Evolutionary conservation across 2,113 vertebrate genomes (phyloP), one percentile per base, ranked within the genome.

Genomic region (Hassar affinis): DNA sequence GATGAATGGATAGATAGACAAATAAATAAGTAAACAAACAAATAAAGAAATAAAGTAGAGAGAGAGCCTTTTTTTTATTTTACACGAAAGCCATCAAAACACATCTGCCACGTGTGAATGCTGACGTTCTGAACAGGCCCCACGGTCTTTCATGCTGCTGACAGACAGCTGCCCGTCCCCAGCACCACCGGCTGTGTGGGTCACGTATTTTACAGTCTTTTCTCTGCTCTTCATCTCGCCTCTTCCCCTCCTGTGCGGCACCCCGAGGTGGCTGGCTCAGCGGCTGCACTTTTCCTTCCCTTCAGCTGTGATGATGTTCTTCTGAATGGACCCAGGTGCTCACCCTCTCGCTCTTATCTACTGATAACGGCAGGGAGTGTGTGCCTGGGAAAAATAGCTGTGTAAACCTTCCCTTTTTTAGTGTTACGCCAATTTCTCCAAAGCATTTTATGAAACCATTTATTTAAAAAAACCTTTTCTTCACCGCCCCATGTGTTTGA

Each of bases 251-350:
- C n/a, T 6, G 72, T 33, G 85, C 80, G 89, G 87, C 90, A 71
- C 88, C 91, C 86, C 49, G 81, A 87, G 89, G 91, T 91, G 89
- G 78, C 88, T 90, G 89, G 87, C 49, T 18, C 47, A 18, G 27
- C 8, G 27, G 25, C 47, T 15, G 27, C 27, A 30, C 27, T 52
- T 54, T 54, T 18, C 30, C 51, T 89, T 68, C 54, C 47, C 27
- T 66, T 52, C 9, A 68, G 14, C 35, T 10, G 33, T 68, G 8
- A 2, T 20, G 64, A 20, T 18, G 33, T 51, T 66, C 27, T 17
- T 68, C 12, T 62, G 49, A 15, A 49, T 49, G 7, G 49, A 83
- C 86, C 90, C 49, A 45, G 27, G 49, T 56, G 57, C 61, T 27
- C 62, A 33, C 49, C n/a, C n/a, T n/a, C 15, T n/a, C 42, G 64